These are phyloP conservation scores for Cancer borealis DNA, from an alignment of 2,888 invertebrate genomes.

Conservation along the genomic window DNA sequence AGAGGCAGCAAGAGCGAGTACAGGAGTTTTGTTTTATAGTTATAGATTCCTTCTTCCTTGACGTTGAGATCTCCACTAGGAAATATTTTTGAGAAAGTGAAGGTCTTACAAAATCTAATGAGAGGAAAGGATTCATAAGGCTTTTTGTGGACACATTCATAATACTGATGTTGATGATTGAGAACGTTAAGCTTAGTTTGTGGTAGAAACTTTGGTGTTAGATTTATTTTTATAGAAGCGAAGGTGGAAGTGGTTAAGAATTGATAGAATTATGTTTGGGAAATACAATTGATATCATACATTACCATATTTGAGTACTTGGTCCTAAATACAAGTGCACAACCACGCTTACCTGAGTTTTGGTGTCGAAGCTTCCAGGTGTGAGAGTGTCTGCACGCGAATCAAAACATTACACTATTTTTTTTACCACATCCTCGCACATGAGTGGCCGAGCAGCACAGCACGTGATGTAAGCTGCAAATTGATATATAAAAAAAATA, in stretches of 20 bases:
- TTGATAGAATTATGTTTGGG: not conserved
- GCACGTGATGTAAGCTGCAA: not conserved
- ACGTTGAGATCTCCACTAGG: not conserved
- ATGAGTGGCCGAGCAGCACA: not conserved
- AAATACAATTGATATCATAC: not conserved
- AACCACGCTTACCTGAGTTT: not conserved
- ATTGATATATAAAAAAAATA: not conserved
- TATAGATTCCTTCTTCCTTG: slow-evolving; percentile 16
- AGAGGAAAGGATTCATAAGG: not conserved
- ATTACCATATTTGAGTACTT: not conserved
- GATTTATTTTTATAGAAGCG: not conserved
- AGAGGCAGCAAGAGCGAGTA: not conserved
- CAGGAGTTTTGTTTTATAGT: not conserved
- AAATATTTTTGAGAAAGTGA: not conserved
- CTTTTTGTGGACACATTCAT: not conserved
- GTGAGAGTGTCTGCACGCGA: not conserved
- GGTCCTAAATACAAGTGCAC: not conserved
- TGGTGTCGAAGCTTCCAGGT: not conserved
- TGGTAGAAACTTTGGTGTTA: not conserved
- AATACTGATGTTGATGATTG: not conserved
- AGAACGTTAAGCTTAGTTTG: not conserved
- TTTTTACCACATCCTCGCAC: not conserved
- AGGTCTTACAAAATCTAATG: not conserved
- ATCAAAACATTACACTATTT: not conserved
- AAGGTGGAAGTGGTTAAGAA: not conserved